Conservation (phyloP, 2,888 invertebrate species). For the Ichneumoninae sp. region DNA sequence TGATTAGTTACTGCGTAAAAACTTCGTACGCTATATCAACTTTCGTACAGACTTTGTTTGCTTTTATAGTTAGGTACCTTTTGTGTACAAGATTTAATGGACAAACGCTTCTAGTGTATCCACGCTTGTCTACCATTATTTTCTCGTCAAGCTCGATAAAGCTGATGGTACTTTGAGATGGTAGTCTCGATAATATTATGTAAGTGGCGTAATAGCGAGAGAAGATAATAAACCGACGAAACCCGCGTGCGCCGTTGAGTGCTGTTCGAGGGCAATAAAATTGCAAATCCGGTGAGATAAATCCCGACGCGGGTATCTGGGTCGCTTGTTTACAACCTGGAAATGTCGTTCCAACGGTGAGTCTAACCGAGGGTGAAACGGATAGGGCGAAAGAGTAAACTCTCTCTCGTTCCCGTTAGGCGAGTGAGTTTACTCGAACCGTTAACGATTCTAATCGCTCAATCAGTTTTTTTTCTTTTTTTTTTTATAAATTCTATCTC, state of each 20-base stretch:
- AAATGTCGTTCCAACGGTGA: slow-evolving; percentile 60
- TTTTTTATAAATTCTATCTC: background rate
- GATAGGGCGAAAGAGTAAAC: slow-evolving; percentile 38
- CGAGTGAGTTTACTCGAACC: slow-evolving; percentile 20
- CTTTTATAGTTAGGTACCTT: background rate
- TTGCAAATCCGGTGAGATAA: slow-evolving; percentile 66
- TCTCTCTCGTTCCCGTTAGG: background rate
- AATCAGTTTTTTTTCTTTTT: background rate
- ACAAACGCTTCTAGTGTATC: slow-evolving; percentile 15
- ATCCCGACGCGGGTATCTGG: slow-evolving; percentile 57
- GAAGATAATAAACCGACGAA: slow-evolving; percentile 21
- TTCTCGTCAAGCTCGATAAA: slow-evolving; percentile 56
- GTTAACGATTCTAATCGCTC: slow-evolving; percentile 20
- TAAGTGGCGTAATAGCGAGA: slow-evolving; percentile 46
- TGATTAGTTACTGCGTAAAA: background rate
- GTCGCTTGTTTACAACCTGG: slow-evolving; percentile 61
- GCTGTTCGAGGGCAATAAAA: slow-evolving; percentile 62
- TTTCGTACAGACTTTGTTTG: background rate
- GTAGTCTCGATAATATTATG: slow-evolving; percentile 52
- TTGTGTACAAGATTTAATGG: slow-evolving; percentile 26
- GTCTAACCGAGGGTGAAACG: slow-evolving; percentile 56
- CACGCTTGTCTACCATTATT: slow-evolving; percentile 34
- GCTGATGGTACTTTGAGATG: slow-evolving; percentile 52
- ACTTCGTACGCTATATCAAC: background rate
- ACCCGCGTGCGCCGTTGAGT: slow-evolving; percentile 11